phyloP scores from a whole-genome alignment of 1,140 invertebrate genomes.

The Andrena cerasifolii region DNA sequence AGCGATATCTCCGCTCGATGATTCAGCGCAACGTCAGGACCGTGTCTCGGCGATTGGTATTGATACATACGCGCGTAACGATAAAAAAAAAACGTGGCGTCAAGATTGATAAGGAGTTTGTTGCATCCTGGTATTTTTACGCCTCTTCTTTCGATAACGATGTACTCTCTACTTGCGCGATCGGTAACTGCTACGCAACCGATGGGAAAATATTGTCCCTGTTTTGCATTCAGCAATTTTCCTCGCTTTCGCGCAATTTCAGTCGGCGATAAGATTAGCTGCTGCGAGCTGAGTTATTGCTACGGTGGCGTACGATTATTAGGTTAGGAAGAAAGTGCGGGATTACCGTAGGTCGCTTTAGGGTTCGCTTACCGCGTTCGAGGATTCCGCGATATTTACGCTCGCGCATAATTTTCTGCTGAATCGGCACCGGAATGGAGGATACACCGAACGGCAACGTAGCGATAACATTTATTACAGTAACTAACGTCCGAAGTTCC shows the following conservation, averaged over 20 bases:
- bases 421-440: not conserved
- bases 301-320: slow-evolving; percentile 13
- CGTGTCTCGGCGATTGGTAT: not conserved
- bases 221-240: not conserved
- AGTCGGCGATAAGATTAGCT: not conserved
- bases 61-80: not conserved
- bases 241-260: not conserved
- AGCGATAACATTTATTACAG: too few relatives aligned
- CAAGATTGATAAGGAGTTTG: not conserved
- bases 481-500: too few relatives aligned
- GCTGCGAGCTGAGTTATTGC: too few relatives aligned
- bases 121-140: not conserved
- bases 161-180: too few relatives aligned
- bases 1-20: not conserved
- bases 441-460: not conserved
- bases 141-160: not conserved
- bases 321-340: slow-evolving; percentile 40
- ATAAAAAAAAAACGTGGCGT: not conserved
- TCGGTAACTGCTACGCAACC: too few relatives aligned
- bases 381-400: not conserved
- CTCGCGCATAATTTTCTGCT: not conserved
- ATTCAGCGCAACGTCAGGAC: slow-evolving; percentile 15
- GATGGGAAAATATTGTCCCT: not conserved
- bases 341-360: slow-evolving; percentile 41
- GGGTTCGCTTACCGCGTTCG: not conserved